phyloP scores from a whole-genome alignment of 2,113 vertebrate species.

The Sapayoa aenigma region DNA sequence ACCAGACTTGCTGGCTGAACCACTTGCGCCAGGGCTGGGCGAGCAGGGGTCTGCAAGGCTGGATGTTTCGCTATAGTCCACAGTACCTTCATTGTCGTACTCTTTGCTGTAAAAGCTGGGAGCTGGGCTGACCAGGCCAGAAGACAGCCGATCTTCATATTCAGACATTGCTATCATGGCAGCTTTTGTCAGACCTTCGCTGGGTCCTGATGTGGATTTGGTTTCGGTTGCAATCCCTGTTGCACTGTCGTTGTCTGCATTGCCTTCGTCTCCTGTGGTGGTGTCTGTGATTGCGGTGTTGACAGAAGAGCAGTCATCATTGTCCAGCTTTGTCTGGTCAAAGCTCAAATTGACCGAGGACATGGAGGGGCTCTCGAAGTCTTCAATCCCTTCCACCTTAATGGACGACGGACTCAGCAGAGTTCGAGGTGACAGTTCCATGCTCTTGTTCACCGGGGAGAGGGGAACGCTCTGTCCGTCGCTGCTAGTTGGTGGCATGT shows the following conservation, averaged over 20 bases:
- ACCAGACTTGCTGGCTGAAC: slow-evolving; percentile 87
- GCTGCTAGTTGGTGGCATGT: slow-evolving; percentile 80
- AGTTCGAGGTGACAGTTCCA: slow-evolving; percentile 92
- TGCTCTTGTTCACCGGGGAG: slow-evolving; percentile 90
- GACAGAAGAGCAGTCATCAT: slow-evolving; percentile 98
- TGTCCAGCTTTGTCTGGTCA: slow-evolving; percentile 95
- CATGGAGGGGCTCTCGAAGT: slow-evolving; percentile 93
- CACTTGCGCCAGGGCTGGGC: slow-evolving; percentile 89
- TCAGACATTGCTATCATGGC: slow-evolving; percentile 86
- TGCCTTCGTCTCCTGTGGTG: slow-evolving; percentile 97
- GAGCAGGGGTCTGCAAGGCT: slow-evolving; percentile 97
- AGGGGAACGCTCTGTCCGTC: slow-evolving; percentile 91
- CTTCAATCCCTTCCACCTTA: slow-evolving; percentile 97
- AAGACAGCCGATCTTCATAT: slow-evolving; percentile 96
- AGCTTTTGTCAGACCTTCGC: slow-evolving; percentile 89
- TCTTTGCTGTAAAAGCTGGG: slow-evolving; percentile 95
- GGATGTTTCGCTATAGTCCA: slow-evolving; percentile 98
- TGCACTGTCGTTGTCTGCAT: slow-evolving; percentile 92
- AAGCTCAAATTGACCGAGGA: slow-evolving; percentile 93
- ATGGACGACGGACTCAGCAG: slow-evolving; percentile 96
- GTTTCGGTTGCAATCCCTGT: slow-evolving; percentile 79
- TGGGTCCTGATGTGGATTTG: slow-evolving; percentile 85
- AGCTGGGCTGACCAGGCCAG: slow-evolving; percentile 95
- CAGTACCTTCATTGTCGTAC: slow-evolving; percentile 93
- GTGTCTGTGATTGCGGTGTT: slow-evolving; percentile 98